Base-by-base conservation (phyloP, 2,113 vertebrate species). In the Nanger granti region DNA sequence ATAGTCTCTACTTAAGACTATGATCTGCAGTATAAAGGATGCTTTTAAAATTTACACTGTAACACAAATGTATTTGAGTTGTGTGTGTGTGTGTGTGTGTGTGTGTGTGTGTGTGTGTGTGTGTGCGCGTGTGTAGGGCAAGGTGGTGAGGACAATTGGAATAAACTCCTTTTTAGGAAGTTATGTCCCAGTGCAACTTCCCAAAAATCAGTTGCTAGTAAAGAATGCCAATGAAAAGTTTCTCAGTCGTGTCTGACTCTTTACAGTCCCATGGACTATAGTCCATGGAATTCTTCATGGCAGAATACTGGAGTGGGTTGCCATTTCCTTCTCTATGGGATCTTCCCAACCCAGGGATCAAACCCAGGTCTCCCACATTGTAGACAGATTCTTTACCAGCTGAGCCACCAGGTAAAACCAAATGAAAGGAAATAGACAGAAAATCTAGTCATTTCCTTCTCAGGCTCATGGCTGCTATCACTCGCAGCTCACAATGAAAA, bases 111-210 rank as follows among this genome's bases (percentile, higher is more conserved):
- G 66, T 22, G 69, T 6, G 20, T 24, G 64, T 69, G 34, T 73
- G 66, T 22, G 69, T 6, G 20, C 13, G 20, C 41, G 4, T 73
- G 66, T 24, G 3, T 24, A n/a, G 20, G 7, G 31, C 49, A 57
- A n/a, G 34, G 34, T 57, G 34, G 4, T 26, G 26, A 14, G 5
- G 2, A 5, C 5, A 55, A 54, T 6, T 28, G 10, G 31, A 49
- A 79, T 17, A 87, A 86, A 88, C 55, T 85, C 95, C 26, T 89
- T 69, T 69, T 34, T 59, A 94, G 26, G 91, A 97, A 97, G 97
- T 95, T 79, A 91, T 1, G 26, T 7, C 49, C 47, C 7, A 55
- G 66, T 76, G 80, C 41, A 95, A 31, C 8, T 94, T 94, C 7
- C 85, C 57, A 92, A 98, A 95, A 94, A 85, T 84, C 9, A 92